Evolutionary conservation across 2,797 vertebrate species (phyloP), one percentile per base, ranked within the genome.

Genomic region (Syngnathus rostellatus): DNA sequence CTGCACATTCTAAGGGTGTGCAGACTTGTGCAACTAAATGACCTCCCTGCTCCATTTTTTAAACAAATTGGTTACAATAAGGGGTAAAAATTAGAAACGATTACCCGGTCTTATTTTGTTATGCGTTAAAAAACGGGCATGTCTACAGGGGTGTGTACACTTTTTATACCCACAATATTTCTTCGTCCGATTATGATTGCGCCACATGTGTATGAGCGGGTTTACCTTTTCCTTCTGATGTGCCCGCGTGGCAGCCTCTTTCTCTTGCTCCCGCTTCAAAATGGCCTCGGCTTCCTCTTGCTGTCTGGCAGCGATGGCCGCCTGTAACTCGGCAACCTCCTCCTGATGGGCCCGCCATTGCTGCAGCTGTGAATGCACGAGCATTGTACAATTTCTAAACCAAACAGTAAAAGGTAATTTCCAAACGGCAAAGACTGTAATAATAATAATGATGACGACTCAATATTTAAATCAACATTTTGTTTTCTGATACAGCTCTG

Each of bases 321-420:
- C 92, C 87, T 98, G 94, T 58, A 95, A 85, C 73, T 75, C 83
- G 2, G 90, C 85, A 74, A 91, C 86, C 80, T 96, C 93, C 81
- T 95, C 92, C 87, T 96, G 95, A 70, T 90, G 93, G 40, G 80
- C 81, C 72, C 85, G 89, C 95, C 94, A 97, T 60, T 87, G 90
- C 54, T 89, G 87, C 80, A 99, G 88, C 96, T 98, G 69, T 70
- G 77, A 67, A 80, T 60, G 69, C 72, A 69, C 23, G 37, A 55
- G 12, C 8, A 37, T 16, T 38, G 16, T 17, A 37, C 14, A 17
- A 57, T 16, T 57, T 57, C 25, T 16, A 37, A 37, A 57, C 5
- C 25, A 31, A 31, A 31, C 53, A 25, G 31, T 31, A 31, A 4
- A 31, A 31, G 0, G 3, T 3, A 31, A 31, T 31, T 31, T 31